Percentiles rank a stretch among this genome's conserved stretches.
Evolutionary conservation across 2,797 vertebrate genomes (phyloP).

Genomic region (Apodemus agrarius): DNA sequence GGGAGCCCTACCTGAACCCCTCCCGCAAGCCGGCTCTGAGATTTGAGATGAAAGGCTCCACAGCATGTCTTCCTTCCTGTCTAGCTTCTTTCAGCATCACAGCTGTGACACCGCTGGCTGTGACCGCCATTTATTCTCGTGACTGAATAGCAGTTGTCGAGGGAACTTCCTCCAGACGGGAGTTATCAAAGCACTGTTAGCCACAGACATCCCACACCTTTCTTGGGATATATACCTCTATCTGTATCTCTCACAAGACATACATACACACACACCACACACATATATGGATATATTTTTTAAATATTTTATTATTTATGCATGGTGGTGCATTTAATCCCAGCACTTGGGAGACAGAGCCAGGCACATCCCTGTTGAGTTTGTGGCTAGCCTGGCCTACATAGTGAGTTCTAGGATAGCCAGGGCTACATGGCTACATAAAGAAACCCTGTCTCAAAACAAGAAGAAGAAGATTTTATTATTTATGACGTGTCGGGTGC

Average conservation of each 20-base stretch:
- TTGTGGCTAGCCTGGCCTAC: background rate
- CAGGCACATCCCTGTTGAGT: background rate
- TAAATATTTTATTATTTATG: background rate
- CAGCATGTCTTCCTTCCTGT: background rate
- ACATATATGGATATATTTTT: background rate
- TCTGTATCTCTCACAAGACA: background rate
- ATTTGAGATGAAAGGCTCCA: background rate
- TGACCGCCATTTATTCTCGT: background rate
- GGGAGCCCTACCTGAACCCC: background rate
- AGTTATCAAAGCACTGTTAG: background rate
- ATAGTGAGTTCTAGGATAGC: background rate
- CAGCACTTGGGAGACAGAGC: background rate
- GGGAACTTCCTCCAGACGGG: background rate
- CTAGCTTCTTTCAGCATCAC: background rate
- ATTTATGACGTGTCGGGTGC: background rate
- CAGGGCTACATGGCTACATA: background rate
- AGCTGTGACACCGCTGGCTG: background rate
- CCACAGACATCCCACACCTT: background rate
- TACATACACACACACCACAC: no score
- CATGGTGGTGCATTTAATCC: background rate
- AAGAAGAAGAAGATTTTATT: background rate
- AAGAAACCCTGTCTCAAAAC: background rate
- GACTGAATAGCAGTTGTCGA: no score
- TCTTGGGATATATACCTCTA: background rate
- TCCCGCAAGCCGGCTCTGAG: background rate